These are phyloP conservation scores for Pampusana beccarii DNA, from an alignment of 2,113 vertebrate species.

Conservation along the genomic window DNA sequence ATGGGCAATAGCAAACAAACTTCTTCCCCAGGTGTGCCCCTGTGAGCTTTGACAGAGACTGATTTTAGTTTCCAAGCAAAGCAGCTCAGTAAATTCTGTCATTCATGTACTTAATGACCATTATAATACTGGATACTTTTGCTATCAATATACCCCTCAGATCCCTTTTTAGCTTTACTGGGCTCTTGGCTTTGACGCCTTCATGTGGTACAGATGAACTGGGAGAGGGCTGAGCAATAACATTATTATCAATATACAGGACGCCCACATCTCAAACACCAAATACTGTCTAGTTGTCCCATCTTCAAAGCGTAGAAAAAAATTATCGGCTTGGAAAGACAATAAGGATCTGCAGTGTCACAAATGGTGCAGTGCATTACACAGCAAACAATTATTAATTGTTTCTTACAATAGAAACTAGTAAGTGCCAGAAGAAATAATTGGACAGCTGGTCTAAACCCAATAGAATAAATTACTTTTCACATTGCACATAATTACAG, in stretches of 20 bases:
- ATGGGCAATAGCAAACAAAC: background rate
- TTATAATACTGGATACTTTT: background rate
- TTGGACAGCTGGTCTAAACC: background rate
- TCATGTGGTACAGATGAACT: background rate
- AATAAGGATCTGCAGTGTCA: background rate
- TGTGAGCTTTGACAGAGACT: background rate
- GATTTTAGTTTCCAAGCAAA: background rate
- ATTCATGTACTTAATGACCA: background rate
- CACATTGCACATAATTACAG: slow-evolving; percentile 17
- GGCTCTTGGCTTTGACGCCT: background rate
- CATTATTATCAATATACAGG: background rate
- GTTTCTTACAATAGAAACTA: background rate
- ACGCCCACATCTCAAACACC: background rate
- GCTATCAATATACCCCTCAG: background rate
- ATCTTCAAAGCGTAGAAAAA: background rate
- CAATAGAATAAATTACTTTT: slow-evolving; percentile 20
- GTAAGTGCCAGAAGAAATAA: background rate
- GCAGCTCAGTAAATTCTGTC: background rate
- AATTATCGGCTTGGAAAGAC: background rate
- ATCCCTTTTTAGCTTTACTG: background rate
- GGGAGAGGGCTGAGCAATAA: background rate
- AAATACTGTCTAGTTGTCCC: background rate
- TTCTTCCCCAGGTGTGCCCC: background rate
- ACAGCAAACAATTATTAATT: background rate
- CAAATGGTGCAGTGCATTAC: background rate